Conservation (phyloP, 2,113 vertebrate species). For the Pachyramphus minor region DNA sequence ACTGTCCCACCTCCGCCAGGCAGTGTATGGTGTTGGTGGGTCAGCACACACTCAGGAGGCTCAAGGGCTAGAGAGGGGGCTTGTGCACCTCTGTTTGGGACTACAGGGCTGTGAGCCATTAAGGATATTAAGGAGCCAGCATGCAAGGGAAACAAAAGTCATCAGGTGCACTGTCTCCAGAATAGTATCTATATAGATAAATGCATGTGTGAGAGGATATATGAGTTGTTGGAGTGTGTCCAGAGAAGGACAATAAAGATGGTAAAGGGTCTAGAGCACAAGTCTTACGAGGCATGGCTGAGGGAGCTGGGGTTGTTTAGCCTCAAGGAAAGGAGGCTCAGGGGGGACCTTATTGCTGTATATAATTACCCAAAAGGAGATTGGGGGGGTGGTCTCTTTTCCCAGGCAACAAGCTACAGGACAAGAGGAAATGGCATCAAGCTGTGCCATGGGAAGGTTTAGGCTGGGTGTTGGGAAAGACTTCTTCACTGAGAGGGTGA, state of each 20-base stretch:
- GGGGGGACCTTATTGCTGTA: too few relatives aligned
- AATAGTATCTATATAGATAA: not conserved
- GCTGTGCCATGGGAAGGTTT: not conserved
- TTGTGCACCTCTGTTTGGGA: not conserved
- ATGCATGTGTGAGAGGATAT: not conserved
- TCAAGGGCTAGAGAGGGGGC: not conserved
- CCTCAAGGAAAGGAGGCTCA: not conserved
- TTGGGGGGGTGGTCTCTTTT: rapidly evolving
- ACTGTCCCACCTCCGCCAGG: not conserved
- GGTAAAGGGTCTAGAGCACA: not conserved
- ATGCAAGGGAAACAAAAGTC: not conserved
- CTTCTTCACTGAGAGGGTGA: not conserved
- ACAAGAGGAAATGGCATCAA: not conserved
- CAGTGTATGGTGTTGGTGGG: not conserved
- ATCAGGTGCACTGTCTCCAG: not conserved
- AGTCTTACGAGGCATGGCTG: not conserved
- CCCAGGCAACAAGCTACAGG: not conserved
- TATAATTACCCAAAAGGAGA: not conserved
- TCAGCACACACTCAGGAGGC: rapidly evolving
- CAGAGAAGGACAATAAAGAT: not conserved
- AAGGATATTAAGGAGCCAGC: not conserved
- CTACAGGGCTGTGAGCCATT: not conserved
- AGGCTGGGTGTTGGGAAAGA: not conserved
- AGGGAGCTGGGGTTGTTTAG: not conserved
- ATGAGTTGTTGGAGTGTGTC: not conserved